Percentiles rank a stretch among this genome's conserved stretches.
These are phyloP conservation scores for Bothrops jararaca DNA, from an alignment of 2,113 vertebrate genomes.

Conservation along the genomic window DNA sequence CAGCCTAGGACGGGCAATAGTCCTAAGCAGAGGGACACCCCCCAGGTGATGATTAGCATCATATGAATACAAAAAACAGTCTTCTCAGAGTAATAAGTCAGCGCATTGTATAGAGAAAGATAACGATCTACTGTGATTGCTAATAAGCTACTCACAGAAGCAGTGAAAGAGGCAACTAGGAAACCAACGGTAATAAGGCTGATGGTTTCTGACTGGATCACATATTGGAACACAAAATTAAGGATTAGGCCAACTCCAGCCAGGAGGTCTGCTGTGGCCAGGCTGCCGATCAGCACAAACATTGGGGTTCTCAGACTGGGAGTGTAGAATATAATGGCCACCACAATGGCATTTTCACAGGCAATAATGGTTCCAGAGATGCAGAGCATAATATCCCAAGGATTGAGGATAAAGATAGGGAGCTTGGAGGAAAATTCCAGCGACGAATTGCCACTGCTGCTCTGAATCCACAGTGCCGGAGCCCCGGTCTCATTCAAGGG, in stretches of 20 bases:
- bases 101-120: constrained; percentile 92
- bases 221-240: constrained; percentile 94
- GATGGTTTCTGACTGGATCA: constrained; percentile 90
- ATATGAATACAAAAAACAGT: constrained; percentile 88
- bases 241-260: constrained; percentile 93
- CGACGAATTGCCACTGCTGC: constrained; percentile 59
- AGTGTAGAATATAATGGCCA: constrained; percentile 94
- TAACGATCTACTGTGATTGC: constrained; percentile 97
- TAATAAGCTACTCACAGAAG: constrained; percentile 92
- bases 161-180: constrained; percentile 92
- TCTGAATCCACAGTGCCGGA: constrained; percentile 53
- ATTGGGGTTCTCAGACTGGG: constrained; percentile 90
- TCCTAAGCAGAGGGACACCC: constrained; percentile 86
- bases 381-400: constrained; percentile 95
- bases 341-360: constrained; percentile 94
- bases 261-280: constrained; percentile 93
- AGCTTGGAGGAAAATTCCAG: constrained; percentile 77
- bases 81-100: constrained; percentile 95
- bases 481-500: constrained; percentile 72
- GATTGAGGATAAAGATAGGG: constrained; percentile 80
- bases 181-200: constrained; percentile 94
- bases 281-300: constrained; percentile 93
- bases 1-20: constrained; percentile 91
- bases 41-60: constrained; percentile 89
- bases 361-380: constrained; percentile 94